These are phyloP conservation scores for Odobenus rosmarus DNA, from an alignment of 2,113 vertebrate genomes.

Conservation along the genomic window DNA sequence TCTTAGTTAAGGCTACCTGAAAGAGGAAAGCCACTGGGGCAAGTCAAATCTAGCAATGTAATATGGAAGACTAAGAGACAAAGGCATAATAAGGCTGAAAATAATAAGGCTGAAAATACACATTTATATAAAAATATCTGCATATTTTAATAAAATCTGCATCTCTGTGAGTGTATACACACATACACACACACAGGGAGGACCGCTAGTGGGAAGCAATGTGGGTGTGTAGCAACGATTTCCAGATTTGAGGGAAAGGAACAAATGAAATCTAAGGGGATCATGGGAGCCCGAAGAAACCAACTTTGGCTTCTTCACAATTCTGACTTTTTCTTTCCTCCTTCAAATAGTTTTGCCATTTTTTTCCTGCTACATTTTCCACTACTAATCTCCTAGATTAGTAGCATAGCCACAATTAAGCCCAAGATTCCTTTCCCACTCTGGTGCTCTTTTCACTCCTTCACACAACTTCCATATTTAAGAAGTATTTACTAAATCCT, in stretches of 20 bases:
- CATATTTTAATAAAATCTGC: background rate
- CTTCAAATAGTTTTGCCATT: background rate
- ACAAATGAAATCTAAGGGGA: background rate
- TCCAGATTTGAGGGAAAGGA: background rate
- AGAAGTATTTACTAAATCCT: background rate
- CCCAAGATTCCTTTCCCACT: background rate
- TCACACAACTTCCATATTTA: background rate
- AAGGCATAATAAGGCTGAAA: background rate
- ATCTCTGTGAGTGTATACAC: background rate
- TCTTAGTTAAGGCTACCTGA: constrained; percentile 21
- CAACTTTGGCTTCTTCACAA: background rate
- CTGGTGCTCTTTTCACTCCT: background rate
- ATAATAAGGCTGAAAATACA: background rate
- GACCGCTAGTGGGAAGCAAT: background rate
- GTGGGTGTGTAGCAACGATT: background rate
- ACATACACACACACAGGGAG: background rate
- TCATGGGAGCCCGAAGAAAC: background rate
- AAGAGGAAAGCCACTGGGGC: background rate
- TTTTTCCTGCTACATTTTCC: background rate
- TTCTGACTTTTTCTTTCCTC: background rate
- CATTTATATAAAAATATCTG: constrained; percentile 21
- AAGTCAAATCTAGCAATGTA: constrained; percentile 2
- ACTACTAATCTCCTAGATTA: background rate
- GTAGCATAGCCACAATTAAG: constrained; percentile 26
- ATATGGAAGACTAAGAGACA: background rate